A percentile compares a stretch with the other conserved stretches of the same genome.
These are phyloP conservation scores for Drosophila phalerata DNA, from an alignment of 2,888 invertebrate species.

Conservation along the genomic window DNA sequence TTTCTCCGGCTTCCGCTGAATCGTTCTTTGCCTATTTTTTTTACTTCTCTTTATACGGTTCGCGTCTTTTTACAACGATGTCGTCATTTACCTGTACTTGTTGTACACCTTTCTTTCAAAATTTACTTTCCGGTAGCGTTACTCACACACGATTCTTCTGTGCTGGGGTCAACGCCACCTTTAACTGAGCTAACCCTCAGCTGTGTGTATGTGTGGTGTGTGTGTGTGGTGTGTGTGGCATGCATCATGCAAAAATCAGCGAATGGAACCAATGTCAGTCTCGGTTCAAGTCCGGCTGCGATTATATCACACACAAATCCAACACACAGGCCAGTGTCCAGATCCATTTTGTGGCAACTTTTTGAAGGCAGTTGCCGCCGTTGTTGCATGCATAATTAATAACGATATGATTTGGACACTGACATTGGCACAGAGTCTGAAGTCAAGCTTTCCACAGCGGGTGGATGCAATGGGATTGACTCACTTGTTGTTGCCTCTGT, in stretches of 20 bases:
- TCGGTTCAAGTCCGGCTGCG: constrained; percentile 64
- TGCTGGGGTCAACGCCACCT: constrained; percentile 52
- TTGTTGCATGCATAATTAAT: constrained; percentile 67
- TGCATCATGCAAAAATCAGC: constrained; percentile 70
- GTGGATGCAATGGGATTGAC: constrained; percentile 46
- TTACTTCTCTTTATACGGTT: constrained; percentile 26
- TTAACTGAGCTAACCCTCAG: constrained; percentile 4
- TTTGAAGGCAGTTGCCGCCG: constrained; percentile 20
- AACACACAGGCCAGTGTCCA: constrained; percentile 35
- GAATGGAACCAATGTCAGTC: constrained; percentile 75
- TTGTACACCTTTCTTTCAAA: constrained; percentile 59
- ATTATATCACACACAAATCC: constrained; percentile 56
- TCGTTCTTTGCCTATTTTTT: constrained; percentile 4
- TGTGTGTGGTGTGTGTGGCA: constrained; percentile 34
- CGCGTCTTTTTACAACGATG: constrained; percentile 42
- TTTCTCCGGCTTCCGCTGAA: constrained; percentile 41
- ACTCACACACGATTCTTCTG: constrained; percentile 44
- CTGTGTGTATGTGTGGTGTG: constrained; percentile 10
- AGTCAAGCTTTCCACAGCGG: constrained; percentile 44
- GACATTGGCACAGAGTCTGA: constrained; percentile 54
- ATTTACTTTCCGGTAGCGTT: constrained; percentile 54
- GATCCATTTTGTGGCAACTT: constrained; percentile 17
- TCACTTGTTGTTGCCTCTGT: constrained; percentile 33
- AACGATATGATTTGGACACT: constrained; percentile 59
- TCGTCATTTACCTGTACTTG: constrained; percentile 55